phyloP scores from a whole-genome alignment of 2,113 vertebrate genomes.

The Taxidea taxus region DNA sequence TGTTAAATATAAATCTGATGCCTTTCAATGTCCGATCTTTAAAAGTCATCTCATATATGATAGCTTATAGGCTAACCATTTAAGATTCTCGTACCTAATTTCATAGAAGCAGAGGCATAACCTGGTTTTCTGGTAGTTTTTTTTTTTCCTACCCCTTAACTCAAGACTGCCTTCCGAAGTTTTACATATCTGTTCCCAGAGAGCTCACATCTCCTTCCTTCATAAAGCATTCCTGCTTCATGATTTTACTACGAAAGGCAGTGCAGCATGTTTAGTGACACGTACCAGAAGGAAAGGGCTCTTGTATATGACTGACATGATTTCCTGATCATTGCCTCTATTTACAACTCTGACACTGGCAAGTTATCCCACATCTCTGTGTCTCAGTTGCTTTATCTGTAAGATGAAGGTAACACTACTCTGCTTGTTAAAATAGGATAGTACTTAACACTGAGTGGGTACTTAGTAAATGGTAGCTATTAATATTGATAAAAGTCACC shows the following conservation, averaged over 20 bases:
- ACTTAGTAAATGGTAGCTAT: background rate
- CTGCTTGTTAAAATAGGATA: background rate
- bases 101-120: background rate
- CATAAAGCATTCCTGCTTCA: background rate
- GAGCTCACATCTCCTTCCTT: background rate
- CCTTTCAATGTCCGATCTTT: slow-evolving; percentile 25
- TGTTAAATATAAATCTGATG: slow-evolving; percentile 30
- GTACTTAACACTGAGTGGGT: background rate
- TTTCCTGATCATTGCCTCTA: background rate
- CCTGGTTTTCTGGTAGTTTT: slow-evolving; percentile 12
- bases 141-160: background rate
- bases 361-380: background rate
- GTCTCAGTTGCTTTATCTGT: background rate
- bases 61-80: background rate
- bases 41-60: background rate
- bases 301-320: background rate
- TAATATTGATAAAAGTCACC: background rate
- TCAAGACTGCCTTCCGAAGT: background rate
- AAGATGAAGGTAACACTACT: background rate
- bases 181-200: background rate
- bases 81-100: background rate
- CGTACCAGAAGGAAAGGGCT: background rate
- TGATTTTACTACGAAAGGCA: background rate
- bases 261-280: background rate
- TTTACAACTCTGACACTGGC: background rate